Percentiles rank a stretch among this genome's conserved stretches.
These are phyloP conservation scores for Thymallus thymallus DNA, from an alignment of 2,113 vertebrate species.

Conservation along the genomic window DNA sequence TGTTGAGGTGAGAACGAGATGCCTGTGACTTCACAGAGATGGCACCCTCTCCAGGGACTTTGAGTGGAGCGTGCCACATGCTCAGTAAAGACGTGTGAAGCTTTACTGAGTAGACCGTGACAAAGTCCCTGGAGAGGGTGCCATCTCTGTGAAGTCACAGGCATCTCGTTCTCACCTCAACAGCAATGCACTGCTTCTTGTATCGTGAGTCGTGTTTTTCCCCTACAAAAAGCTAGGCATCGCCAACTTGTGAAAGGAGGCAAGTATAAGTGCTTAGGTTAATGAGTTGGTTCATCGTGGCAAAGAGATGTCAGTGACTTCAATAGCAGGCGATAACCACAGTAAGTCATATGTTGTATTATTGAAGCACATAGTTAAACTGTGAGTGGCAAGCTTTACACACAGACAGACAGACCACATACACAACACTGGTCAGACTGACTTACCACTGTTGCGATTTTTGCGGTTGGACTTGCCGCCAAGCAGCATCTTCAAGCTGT, in stretches of 20 bases:
- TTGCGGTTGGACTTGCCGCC: constrained; percentile 91
- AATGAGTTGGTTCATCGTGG: no score
- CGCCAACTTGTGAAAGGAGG: no score
- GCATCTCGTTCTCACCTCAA: background rate
- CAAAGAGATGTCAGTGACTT: no score
- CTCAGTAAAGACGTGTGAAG: no score
- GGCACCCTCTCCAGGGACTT: background rate
- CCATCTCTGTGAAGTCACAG: background rate
- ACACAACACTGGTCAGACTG: background rate
- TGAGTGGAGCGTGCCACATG: no score
- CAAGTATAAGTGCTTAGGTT: no score
- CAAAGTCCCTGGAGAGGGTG: background rate
- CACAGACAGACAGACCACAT: background rate
- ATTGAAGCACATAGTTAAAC: background rate
- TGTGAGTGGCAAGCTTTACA: background rate
- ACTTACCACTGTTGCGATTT: constrained; percentile 90
- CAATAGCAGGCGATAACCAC: no score
- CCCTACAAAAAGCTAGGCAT: no score
- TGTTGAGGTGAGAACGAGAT: background rate
- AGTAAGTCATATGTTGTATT: no score
- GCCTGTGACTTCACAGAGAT: background rate
- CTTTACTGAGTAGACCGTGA: no score
- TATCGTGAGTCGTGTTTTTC: background rate
- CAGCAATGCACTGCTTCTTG: background rate
- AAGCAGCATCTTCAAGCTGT: constrained; percentile 97